Evolutionary conservation across 2,888 invertebrate species (phyloP).

Genomic region (Pollenia griseotomentosa): DNA sequence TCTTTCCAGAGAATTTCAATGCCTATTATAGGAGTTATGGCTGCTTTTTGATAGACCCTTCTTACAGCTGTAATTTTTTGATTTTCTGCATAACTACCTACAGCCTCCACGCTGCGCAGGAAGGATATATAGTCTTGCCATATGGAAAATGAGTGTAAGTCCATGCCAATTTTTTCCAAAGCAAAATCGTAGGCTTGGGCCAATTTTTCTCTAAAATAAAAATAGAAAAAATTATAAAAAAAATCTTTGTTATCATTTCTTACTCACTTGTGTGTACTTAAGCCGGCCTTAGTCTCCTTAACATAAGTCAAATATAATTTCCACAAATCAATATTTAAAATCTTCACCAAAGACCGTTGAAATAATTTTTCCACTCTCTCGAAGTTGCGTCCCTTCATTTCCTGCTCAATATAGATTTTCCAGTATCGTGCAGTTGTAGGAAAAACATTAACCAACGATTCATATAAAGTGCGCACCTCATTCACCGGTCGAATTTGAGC

Average conservation of each 20-base stretch:
- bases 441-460: constrained; percentile 96
- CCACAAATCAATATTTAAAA: constrained; percentile 99
- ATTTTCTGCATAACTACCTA: constrained; percentile 99
- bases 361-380: constrained; percentile 99
- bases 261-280: constrained; percentile 96
- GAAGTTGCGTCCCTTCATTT: constrained; percentile 98
- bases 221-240: neutral
- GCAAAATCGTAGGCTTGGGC: constrained; percentile 99
- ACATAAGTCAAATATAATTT: constrained; percentile 98
- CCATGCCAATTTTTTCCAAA: constrained; percentile 99
- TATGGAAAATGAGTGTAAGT: constrained; percentile 97
- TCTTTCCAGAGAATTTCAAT: constrained; percentile 99
- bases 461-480: constrained; percentile 96
- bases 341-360: constrained; percentile 98
- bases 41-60: constrained; percentile 97
- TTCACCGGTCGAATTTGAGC: constrained; percentile 94
- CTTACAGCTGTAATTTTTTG: constrained; percentile 99
- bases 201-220: constrained; percentile 95
- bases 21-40: constrained; percentile 98
- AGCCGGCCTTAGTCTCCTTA: constrained; percentile 97
- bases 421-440: constrained; percentile 98
- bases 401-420: constrained; percentile 99
- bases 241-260: neutral
- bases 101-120: constrained; percentile 97
- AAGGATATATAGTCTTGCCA: constrained; percentile 99